phyloP scores from a whole-genome alignment of 2,888 invertebrate species.

The Drosophila borborema region DNA sequence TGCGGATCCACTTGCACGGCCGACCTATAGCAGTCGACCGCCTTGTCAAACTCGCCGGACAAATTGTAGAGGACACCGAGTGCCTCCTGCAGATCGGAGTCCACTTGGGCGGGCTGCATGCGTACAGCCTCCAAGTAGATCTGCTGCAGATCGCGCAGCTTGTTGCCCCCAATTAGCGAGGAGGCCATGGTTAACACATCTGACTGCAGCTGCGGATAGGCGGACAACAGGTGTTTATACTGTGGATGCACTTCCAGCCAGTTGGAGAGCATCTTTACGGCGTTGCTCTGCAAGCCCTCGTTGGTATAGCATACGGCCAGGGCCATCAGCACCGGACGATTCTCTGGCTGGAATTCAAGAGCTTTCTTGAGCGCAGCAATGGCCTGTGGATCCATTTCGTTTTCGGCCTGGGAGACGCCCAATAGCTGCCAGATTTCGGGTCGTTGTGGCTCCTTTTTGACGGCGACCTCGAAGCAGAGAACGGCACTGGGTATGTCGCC shows the following conservation, averaged over 20 bases:
- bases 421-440: slow-evolving; percentile 94
- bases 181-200: slow-evolving; percentile 83
- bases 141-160: slow-evolving; percentile 88
- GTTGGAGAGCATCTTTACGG: slow-evolving; percentile 91
- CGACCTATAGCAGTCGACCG: slow-evolving; percentile 97
- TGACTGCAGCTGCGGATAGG: slow-evolving; percentile 53
- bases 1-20: slow-evolving; percentile 91
- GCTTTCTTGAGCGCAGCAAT: slow-evolving; percentile 96
- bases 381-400: slow-evolving; percentile 97
- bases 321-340: slow-evolving; percentile 94
- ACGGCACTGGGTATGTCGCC: slow-evolving; percentile 98
- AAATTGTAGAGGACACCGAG: slow-evolving; percentile 98
- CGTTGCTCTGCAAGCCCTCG: slow-evolving; percentile 96
- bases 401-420: slow-evolving; percentile 97
- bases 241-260: slow-evolving; percentile 93
- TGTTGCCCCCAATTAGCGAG: slow-evolving; percentile 85
- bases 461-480: slow-evolving; percentile 98
- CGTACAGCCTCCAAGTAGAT: slow-evolving; percentile 93
- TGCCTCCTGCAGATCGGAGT: slow-evolving; percentile 96
- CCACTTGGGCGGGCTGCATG: slow-evolving; percentile 90
- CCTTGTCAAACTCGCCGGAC: slow-evolving; percentile 97
- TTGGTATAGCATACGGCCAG: slow-evolving; percentile 98
- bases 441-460: slow-evolving; percentile 91
- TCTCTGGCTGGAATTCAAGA: slow-evolving; percentile 91
- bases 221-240: slow-evolving; percentile 89